Evolutionary conservation across 2,888 invertebrate genomes (phyloP), one percentile per base, ranked within the genome.

Genomic region (Bombylius discolor): DNA sequence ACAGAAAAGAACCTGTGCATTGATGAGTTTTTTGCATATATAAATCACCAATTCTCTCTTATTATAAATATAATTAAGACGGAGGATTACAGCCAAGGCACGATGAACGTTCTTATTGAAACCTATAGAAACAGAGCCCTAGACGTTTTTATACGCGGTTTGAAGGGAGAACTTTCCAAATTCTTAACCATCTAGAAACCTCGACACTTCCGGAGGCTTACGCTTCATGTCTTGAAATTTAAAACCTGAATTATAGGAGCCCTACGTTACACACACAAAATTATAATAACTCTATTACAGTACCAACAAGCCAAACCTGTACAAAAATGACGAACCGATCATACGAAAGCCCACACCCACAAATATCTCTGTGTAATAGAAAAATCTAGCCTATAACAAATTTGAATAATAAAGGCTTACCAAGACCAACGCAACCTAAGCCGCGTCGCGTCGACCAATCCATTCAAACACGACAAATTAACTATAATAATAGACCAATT

Each of bases 21-120:
- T 5, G 49, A 53, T 44, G 48, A 48, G 32, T 53, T 53, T 14
- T 54, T 49, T 48, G 59, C 61, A 1, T 56, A 31, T 32, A 56
- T 61, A 5, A 63, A 60, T 34, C 34, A 34, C 34, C 34, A 34
- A 34, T 34, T 34, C 47, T 53, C 56, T 2, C 52, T 63, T 11
- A 58, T 62, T 14, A 58, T 62, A 7, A 62, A 62, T 36, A 62
- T 62, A 47, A 39, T 64, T 4, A 60, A 64, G 55, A 59, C 59
- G 1, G 61, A 62, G 47, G 54, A 57, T 46, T 55, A 62, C 51
- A 58, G 61, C 1, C 48, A 47, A 9, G 62, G 62, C 52, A 60
- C 59, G 4, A 52, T 59, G 4, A 44, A 47, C 14, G 61, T 51
- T 1, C 48, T 62, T 11, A 59, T 60, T 31, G 59, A 56, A 47